Evolutionary conservation across 2,888 invertebrate genomes (phyloP), one percentile per base, ranked within the genome.

Genomic region (Aleiodes alternator): DNA sequence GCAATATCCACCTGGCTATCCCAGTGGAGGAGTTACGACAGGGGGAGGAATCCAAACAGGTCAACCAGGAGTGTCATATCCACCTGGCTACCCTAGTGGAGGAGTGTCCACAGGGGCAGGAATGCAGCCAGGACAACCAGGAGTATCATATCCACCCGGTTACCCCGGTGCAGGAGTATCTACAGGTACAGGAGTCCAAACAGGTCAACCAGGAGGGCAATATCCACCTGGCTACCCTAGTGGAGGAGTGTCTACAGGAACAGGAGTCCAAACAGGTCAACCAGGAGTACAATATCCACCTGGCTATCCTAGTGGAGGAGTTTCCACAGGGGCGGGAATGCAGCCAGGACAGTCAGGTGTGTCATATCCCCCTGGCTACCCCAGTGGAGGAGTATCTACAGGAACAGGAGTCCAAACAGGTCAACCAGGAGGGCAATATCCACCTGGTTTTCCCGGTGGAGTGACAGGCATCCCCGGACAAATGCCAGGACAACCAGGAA

Each of bases 11-110:
- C 66, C 64, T 7, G 38, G 64, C 34, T 59, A 59, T 59, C 72
- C 77, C 0, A 72, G 71, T 8, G 78, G 78, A 38, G 69, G 69
- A 16, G 72, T 70, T 0, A 9, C 38, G 0, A 51, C 68, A 16
- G 38, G 66, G 8, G 69, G 75, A 51, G 77, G 77, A 74, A 74
- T 80, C 55, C 72, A 80, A 76, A 59, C 78, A 11, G 79, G 81
- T 34, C 73, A 68, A 23, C 56, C 16, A 16, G 77, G 55, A 16
- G 55, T 64, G 0, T 51, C 66, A 16, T 61, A 69, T 68, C 71
- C 80, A 6, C 72, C 76, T 43, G 69, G 56, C 4, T 56, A 72
- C 57, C 69, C 79, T 12, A 81, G 77, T 16, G 70, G 72, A 53
- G 70, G 72, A 53, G 23, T 23, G 2, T 1, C 23, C 2, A 23